A percentile compares a stretch with the other conserved stretches of the same genome.
Evolutionary conservation across 2,888 invertebrate species (phyloP).

Genomic region (Lissonota sp.): DNA sequence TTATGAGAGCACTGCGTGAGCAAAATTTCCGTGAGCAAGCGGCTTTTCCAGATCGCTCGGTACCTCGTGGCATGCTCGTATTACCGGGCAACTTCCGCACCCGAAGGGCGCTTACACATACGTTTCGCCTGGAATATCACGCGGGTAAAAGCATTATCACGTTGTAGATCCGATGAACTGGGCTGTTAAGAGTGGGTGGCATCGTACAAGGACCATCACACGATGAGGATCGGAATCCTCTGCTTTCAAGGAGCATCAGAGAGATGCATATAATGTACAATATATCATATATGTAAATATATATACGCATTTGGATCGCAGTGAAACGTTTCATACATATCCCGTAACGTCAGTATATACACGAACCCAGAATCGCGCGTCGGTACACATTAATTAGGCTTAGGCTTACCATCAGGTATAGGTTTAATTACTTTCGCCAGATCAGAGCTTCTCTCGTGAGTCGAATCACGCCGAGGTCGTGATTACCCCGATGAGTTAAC

Average conservation of each 20-base stretch:
- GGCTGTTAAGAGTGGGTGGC: conserved; percentile 32
- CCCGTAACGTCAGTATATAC: conserved; percentile 3
- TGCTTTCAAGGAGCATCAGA: not conserved
- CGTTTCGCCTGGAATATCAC: no score
- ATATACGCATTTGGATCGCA: conserved; percentile 9
- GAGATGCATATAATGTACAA: not conserved
- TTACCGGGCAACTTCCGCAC: no score
- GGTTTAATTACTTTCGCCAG: conserved; percentile 83
- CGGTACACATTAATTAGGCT: conserved; percentile 82
- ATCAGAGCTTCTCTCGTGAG: no score
- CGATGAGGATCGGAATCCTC: no score
- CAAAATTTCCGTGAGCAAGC: no score
- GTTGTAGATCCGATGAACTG: conserved; percentile 57
- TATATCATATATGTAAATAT: not conserved
- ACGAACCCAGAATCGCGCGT: conserved; percentile 70
- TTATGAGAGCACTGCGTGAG: no score
- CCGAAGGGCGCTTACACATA: no score
- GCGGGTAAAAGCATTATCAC: conserved; percentile 69
- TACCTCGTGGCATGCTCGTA: no score
- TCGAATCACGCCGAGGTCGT: conserved; percentile 12
- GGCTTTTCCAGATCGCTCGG: no score
- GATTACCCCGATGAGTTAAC: conserved; percentile 32
- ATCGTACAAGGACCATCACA: not conserved
- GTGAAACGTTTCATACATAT: not conserved
- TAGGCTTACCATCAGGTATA: conserved; percentile 76